Evolutionary conservation across 2,113 vertebrate species (phyloP).

Genomic region (Calcarius ornatus): DNA sequence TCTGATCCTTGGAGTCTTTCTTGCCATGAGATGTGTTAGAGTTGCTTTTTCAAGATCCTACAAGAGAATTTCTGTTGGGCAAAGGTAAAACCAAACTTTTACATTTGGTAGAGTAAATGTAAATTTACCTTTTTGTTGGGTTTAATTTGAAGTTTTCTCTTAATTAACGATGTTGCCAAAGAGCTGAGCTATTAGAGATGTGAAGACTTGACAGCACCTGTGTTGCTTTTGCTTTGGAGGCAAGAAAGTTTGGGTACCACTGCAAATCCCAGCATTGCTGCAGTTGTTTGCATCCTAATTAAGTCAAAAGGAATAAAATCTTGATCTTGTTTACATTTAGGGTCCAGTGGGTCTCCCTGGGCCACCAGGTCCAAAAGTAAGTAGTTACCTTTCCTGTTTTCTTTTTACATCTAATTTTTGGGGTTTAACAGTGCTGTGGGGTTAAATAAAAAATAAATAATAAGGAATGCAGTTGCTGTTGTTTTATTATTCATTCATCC

Average conservation of each 20-base stretch:
- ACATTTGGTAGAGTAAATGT: too few species aligned
- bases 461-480: background rate
- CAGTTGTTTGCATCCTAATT: background rate
- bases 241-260: background rate
- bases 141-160: background rate
- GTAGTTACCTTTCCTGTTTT: slow-evolving; percentile 28
- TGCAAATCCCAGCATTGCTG: background rate
- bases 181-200: background rate
- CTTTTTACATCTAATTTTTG: background rate
- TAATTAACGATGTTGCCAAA: background rate
- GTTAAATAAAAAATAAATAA: background rate
- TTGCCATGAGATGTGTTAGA: background rate
- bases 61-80: background rate
- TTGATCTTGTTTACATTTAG: slow-evolving; percentile 63
- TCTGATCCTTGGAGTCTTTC: background rate
- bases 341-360: slow-evolving; percentile 80
- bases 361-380: slow-evolving; percentile 80
- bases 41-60: background rate
- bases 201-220: background rate
- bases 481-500: background rate
- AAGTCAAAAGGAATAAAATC: slow-evolving; percentile 1
- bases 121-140: background rate
- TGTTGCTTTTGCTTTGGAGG: background rate
- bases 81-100: background rate
- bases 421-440: background rate